Conservation (phyloP, 2,113 vertebrate genomes). For the Strix aluco region DNA sequence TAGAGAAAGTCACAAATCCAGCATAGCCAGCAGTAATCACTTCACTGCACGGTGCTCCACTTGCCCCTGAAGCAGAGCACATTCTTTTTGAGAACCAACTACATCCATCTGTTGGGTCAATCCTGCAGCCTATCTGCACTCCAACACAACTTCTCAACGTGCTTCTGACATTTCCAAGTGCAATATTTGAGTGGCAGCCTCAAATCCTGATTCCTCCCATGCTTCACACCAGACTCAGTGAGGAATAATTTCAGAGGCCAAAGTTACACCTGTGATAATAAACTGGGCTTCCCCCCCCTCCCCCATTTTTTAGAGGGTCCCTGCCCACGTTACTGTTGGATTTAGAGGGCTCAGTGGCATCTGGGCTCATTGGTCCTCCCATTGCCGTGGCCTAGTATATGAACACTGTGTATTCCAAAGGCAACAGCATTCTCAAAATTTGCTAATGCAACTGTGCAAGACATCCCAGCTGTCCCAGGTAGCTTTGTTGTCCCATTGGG, state of each 20-base stretch:
- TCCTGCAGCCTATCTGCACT: background rate
- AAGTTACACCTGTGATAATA: background rate
- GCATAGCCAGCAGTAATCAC: rapidly evolving
- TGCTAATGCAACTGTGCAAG: background rate
- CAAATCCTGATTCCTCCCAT: background rate
- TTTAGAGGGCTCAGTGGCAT: background rate
- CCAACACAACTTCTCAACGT: background rate
- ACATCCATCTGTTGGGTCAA: background rate
- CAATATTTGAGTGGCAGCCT: background rate
- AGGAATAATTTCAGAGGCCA: background rate
- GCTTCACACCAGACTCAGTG: background rate
- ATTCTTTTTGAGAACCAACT: background rate
- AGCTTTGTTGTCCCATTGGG: background rate
- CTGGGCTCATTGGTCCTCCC: background rate
- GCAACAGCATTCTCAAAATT: background rate
- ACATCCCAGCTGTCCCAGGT: background rate
- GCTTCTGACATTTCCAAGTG: background rate
- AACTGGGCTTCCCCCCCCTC: background rate
- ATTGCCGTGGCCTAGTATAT: rapidly evolving
- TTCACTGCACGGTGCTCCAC: background rate
- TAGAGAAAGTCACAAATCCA: background rate
- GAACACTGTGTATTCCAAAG: background rate
- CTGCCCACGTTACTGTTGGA: background rate
- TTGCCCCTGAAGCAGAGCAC: background rate
- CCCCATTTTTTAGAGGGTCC: background rate